These are phyloP conservation scores for Holotrichia oblita DNA, from an alignment of 1,140 invertebrate genomes.

Conservation along the genomic window DNA sequence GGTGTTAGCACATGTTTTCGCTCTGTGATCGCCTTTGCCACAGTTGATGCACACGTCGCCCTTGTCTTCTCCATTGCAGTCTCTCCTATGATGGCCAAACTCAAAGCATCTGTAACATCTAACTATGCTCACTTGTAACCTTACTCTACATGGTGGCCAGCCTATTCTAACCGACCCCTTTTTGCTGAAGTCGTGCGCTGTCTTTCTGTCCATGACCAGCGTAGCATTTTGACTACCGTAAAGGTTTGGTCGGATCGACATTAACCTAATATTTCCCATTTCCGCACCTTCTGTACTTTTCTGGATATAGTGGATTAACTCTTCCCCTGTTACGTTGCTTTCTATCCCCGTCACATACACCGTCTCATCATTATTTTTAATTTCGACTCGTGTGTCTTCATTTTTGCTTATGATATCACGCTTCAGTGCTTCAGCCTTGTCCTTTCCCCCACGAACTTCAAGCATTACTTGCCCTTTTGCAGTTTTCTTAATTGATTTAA, in stretches of 20 bases:
- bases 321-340: background rate
- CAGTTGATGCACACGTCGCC: slow-evolving; percentile 35
- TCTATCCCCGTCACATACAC: slow-evolving; percentile 20
- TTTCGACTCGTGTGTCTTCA: background rate
- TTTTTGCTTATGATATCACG: background rate
- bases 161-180: slow-evolving; percentile 2
- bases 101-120: slow-evolving; percentile 29
- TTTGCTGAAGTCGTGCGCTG: slow-evolving; percentile 3
- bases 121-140: background rate
- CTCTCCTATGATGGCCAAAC: slow-evolving; percentile 19
- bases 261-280: too few relatives aligned
- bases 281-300: background rate
- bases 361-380: slow-evolving; percentile 35
- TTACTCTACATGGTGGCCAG: slow-evolving; percentile 2
- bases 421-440: slow-evolving; percentile 1
- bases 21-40: slow-evolving; percentile 31
- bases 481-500: slow-evolving; percentile 16
- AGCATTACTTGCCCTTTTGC: background rate
- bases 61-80: slow-evolving; percentile 39
- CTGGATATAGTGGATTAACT: too few relatives aligned
- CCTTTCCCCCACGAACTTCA: background rate
- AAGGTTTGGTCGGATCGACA: slow-evolving; percentile 28
- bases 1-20: background rate
- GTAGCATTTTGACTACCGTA: slow-evolving; percentile 34
- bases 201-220: background rate